A percentile compares a stretch with the other conserved stretches of the same genome.
These are phyloP conservation scores for Cephonodes hylas DNA, from an alignment of 2,888 invertebrate species.

Conservation along the genomic window DNA sequence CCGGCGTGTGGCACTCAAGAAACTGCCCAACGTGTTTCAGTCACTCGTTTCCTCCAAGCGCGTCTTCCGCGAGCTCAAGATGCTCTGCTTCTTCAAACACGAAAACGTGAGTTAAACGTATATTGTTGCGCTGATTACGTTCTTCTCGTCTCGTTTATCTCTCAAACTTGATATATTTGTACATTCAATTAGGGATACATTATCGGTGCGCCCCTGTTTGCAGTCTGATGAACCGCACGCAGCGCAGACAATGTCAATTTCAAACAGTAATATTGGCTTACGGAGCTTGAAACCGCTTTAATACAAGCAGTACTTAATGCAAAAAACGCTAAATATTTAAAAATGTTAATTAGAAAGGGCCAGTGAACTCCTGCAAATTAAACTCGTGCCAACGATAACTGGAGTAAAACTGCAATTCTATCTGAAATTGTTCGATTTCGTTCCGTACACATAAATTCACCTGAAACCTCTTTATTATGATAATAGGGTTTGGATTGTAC, in stretches of 20 bases:
- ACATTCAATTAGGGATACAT: not conserved
- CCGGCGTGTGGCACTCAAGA: constrained; percentile 98
- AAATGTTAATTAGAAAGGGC: not conserved
- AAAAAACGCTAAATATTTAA: not conserved
- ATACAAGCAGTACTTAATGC: not conserved
- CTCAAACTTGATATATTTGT: not conserved
- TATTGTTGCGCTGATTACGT: not conserved
- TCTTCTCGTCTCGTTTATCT: not conserved
- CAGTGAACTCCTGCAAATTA: not conserved
- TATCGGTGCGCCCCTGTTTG: not conserved
- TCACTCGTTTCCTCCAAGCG: constrained; percentile 99
- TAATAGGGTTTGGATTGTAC: constrained; percentile 39
- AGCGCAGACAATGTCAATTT: not conserved
- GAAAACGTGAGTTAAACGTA: constrained; percentile 93
- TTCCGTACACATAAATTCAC: constrained; percentile 24
- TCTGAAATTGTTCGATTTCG: constrained; percentile 24
- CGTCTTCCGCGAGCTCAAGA: constrained; percentile 98
- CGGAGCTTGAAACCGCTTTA: not conserved
- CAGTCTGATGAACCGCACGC: not conserved
- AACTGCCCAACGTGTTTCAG: constrained; percentile 99
- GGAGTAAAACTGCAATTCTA: constrained; percentile 27
- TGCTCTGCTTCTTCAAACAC: constrained; percentile 99
- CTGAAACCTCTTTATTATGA: constrained; percentile 34
- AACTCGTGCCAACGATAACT: constrained; percentile 12
- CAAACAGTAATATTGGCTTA: not conserved